Evolutionary conservation across 2,888 invertebrate species (phyloP).

Genomic region (Willowsia nigromaculata): DNA sequence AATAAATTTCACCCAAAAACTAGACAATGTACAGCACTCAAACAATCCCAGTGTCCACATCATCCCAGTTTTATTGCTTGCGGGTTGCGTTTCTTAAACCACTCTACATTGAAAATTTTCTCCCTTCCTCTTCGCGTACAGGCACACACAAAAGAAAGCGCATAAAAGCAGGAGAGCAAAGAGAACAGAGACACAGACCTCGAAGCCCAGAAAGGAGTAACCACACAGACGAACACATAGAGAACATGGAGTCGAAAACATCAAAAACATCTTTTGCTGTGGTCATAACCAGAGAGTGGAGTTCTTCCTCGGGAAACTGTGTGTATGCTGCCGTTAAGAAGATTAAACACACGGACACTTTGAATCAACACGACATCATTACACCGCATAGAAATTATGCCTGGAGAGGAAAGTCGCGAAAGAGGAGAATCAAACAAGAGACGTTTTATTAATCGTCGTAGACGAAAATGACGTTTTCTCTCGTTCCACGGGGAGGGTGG

Average conservation of each 20-base stretch:
- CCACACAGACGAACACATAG: not conserved
- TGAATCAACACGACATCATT: constrained; percentile 25
- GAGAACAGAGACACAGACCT: no score
- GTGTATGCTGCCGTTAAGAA: no score
- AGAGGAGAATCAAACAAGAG: not conserved
- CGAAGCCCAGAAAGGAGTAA: not conserved
- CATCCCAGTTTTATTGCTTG: not conserved
- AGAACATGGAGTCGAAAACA: not conserved
- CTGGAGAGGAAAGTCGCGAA: not conserved
- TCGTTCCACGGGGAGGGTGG: not conserved
- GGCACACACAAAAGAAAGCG: not conserved
- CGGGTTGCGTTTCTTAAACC: not conserved
- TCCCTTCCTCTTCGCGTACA: not conserved
- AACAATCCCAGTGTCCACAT: not conserved
- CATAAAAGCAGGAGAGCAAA: no score
- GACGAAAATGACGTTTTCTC: not conserved
- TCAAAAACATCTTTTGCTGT: constrained; percentile 22
- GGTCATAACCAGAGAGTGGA: not conserved
- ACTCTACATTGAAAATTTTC: not conserved
- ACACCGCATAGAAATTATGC: not conserved
- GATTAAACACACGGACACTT: constrained; percentile 21
- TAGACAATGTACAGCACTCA: not conserved
- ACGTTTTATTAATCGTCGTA: not conserved
- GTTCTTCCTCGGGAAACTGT: no score
- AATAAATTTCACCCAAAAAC: not conserved